phyloP scores from a whole-genome alignment of 2,888 invertebrate genomes.

The Rhopalosiphum nymphaeae region DNA sequence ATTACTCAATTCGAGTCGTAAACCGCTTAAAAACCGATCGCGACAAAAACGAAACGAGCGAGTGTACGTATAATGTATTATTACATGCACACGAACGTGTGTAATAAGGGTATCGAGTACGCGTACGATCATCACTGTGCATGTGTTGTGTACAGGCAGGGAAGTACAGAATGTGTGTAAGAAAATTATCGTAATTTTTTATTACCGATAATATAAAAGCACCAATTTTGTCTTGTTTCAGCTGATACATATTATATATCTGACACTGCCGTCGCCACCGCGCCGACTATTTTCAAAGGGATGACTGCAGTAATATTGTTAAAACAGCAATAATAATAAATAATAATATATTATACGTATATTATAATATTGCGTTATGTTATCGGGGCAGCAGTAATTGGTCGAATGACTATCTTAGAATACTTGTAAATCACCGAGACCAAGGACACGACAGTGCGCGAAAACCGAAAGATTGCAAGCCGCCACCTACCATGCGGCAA shows the following conservation, averaged over 20 bases:
- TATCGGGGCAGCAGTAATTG: not conserved
- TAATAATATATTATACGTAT: not conserved
- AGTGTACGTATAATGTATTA: not conserved
- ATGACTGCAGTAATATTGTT: not conserved
- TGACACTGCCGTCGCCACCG: not conserved
- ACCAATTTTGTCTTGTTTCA: conserved; percentile 24
- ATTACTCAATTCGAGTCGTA: not conserved
- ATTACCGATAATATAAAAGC: conserved; percentile 29
- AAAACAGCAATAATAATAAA: not conserved
- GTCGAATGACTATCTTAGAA: not conserved
- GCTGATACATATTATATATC: not conserved
- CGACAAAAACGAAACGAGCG: not conserved
- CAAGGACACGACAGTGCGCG: not conserved
- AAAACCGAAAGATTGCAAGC: conserved; percentile 7
- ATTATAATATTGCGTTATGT: not conserved
- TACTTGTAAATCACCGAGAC: not conserved
- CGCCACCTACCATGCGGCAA: not conserved
- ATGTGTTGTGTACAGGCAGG: not conserved
- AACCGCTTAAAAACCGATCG: conserved; percentile 37
- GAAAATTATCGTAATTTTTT: conserved; percentile 51
- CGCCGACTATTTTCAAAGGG: conserved; percentile 9
- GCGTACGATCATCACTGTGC: not conserved
- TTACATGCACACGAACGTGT: not conserved
- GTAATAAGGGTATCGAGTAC: not conserved
- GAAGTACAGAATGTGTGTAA: not conserved